These are phyloP conservation scores for Vicugna pacos DNA, from an alignment of 2,113 vertebrate species.

Conservation along the genomic window DNA sequence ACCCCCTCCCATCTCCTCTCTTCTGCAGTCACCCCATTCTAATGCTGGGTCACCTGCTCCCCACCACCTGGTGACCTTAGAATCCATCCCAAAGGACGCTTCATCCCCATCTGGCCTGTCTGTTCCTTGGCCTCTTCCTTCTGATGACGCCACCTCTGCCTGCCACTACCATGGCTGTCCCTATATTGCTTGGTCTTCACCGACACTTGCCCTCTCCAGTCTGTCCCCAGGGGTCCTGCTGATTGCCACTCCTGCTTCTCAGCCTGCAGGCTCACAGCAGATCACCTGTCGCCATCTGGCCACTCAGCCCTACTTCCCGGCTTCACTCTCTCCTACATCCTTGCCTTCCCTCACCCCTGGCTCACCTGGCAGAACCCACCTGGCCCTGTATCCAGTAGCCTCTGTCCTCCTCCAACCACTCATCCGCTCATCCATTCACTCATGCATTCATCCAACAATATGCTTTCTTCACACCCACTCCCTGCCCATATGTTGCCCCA, in stretches of 20 bases:
- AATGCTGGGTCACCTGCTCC: neutral
- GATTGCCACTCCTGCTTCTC: neutral
- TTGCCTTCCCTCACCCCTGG: neutral
- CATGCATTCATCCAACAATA: neutral
- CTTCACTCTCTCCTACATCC: neutral
- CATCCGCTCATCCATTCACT: too few species aligned
- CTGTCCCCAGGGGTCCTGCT: neutral
- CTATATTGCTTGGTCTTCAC: neutral
- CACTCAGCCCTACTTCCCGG: neutral
- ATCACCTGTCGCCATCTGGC: neutral
- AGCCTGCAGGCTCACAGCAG: neutral
- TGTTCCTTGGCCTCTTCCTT: neutral
- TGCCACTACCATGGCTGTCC: neutral
- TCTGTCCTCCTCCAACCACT: neutral
- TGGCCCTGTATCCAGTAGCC: neutral
- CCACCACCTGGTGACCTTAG: neutral
- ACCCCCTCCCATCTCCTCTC: neutral
- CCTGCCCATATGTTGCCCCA: accelerated
- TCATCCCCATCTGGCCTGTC: too few species aligned
- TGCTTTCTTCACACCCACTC: neutral
- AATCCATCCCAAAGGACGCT: accelerated
- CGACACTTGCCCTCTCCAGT: neutral
- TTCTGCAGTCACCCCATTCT: neutral
- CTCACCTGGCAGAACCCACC: neutral
- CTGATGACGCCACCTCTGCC: neutral